Evolutionary conservation across 2,113 vertebrate species (phyloP).

Genomic region (Dasyprocta punctata): DNA sequence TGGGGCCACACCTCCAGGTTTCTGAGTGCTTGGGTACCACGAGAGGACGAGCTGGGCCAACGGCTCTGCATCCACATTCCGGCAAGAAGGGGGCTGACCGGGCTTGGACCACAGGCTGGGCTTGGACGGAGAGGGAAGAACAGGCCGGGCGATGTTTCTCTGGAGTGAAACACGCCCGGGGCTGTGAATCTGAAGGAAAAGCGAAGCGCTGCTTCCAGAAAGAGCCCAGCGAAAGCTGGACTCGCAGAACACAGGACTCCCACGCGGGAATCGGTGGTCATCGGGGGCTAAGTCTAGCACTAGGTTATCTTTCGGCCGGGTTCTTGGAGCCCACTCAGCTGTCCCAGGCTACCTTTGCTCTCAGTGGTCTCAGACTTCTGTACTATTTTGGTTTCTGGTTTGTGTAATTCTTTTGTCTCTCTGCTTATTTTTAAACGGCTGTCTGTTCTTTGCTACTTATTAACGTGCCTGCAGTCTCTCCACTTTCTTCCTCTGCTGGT

Average conservation of each 20-base stretch:
- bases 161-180: background rate
- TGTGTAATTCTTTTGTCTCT: background rate
- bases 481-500: background rate
- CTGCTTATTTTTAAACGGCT: background rate
- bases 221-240: background rate
- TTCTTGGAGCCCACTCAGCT: background rate
- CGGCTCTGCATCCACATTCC: background rate
- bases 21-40: background rate
- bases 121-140: too few relatives aligned
- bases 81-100: background rate
- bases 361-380: background rate
- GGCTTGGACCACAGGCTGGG: background rate
- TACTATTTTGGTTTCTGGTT: background rate
- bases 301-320: background rate
- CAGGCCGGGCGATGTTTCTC: background rate
- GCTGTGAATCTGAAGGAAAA: conserved; percentile 7
- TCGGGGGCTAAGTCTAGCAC: background rate
- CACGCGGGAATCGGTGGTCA: background rate
- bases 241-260: background rate
- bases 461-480: background rate
- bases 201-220: background rate
- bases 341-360: background rate
- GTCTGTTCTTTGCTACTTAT: conserved; percentile 10
- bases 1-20: background rate
- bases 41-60: background rate